Conservation (phyloP, 92 coral and sea anemone genomes). For the Porites evermanni region DNA sequence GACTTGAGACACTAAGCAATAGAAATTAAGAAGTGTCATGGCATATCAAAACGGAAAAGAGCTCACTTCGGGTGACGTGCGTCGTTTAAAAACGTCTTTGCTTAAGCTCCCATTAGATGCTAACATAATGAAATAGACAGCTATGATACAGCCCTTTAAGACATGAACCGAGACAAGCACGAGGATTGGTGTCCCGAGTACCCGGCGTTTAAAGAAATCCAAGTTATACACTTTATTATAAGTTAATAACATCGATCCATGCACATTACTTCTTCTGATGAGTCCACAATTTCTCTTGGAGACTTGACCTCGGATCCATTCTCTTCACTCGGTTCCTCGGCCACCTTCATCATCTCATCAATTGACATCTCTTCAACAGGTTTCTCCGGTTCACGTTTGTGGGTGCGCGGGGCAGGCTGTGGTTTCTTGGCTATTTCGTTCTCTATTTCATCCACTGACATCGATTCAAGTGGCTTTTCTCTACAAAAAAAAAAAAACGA, state of each 20-base stretch:
- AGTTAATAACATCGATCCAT: not conserved
- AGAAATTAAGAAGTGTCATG: no score
- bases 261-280: constrained; percentile 34
- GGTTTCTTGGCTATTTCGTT: constrained; percentile 66
- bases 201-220: no score
- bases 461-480: constrained; percentile 71
- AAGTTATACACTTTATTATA: no score
- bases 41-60: no score
- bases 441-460: constrained; percentile 79
- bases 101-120: no score
- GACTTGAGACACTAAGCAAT: no score
- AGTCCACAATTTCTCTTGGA: constrained; percentile 17
- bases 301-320: constrained; percentile 17
- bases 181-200: no score
- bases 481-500: not conserved
- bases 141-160: no score
- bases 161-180: no score
- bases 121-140: no score
- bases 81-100: no score
- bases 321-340: constrained; percentile 50
- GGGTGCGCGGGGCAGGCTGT: constrained; percentile 67
- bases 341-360: constrained; percentile 87
- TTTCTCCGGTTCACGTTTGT: constrained; percentile 61
- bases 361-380: constrained; percentile 89
- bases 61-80: no score